Evolutionary conservation across 2,888 invertebrate genomes (phyloP).

Genomic region (Antheraea yamamai): DNA sequence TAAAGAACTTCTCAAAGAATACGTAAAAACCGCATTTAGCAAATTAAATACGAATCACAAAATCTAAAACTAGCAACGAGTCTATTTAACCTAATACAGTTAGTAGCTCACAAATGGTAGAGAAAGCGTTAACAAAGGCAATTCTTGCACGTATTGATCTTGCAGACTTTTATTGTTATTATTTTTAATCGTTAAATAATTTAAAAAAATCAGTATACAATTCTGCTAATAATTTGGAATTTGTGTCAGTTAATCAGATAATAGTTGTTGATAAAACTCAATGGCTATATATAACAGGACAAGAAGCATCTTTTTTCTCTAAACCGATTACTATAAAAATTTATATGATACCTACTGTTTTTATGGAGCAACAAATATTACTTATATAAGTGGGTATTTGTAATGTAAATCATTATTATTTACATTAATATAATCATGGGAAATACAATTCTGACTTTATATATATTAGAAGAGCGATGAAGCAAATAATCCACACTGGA

Average conservation of each 20-base stretch:
- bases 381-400: not conserved
- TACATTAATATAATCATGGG: not conserved
- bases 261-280: not conserved
- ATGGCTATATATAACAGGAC: not conserved
- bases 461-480: not conserved
- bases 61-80: not conserved
- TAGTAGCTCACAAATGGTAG: not conserved
- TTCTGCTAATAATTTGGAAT: not conserved
- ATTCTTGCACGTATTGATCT: not conserved
- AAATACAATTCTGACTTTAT: not conserved
- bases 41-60: not conserved
- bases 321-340: not conserved
- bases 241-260: not conserved
- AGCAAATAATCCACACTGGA: not conserved
- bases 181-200: not conserved
- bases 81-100: not conserved
- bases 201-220: not conserved
- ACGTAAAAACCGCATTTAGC: not conserved
- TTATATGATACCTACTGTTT: not conserved
- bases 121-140: not conserved
- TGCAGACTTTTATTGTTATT: not conserved
- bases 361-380: not conserved
- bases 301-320: not conserved
- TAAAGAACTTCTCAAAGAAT: not conserved
- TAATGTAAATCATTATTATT: not conserved